A percentile compares a stretch with the other conserved stretches of the same genome.
These are phyloP conservation scores for Caloenas nicobarica DNA, from an alignment of 2,113 vertebrate genomes.

Conservation along the genomic window DNA sequence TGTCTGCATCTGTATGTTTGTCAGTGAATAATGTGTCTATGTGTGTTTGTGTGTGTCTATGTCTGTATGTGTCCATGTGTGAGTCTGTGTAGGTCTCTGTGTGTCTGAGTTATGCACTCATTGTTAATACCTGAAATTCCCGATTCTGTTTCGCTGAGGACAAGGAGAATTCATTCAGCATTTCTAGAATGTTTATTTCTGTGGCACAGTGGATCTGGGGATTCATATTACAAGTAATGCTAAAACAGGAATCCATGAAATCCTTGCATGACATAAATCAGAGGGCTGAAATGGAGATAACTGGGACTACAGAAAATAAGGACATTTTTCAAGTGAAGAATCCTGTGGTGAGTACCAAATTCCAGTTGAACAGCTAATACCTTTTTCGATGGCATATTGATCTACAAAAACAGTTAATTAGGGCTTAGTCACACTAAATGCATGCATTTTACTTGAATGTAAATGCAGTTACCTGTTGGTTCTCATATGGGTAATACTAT, in stretches of 20 bases:
- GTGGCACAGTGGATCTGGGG: not conserved
- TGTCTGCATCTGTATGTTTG: no score
- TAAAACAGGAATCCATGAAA: conserved; percentile 1
- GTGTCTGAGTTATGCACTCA: not conserved
- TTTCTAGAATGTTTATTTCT: not conserved
- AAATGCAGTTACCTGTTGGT: not conserved
- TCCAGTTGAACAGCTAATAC: not conserved
- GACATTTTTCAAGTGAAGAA: not conserved
- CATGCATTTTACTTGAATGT: not conserved
- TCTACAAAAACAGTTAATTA: not conserved
- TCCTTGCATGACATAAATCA: not conserved
- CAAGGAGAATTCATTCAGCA: not conserved
- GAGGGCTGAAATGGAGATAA: not conserved
- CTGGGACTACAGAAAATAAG: not conserved
- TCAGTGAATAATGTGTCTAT: no score
- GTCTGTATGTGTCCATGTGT: no score
- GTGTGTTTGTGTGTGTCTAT: no score
- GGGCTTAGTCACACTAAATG: not conserved
- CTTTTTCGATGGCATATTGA: not conserved
- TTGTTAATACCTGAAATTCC: not conserved
- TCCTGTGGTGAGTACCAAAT: not conserved
- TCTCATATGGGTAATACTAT: not conserved
- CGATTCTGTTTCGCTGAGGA: not conserved
- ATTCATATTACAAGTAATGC: conserved; percentile 7
- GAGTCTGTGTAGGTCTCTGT: no score